A percentile compares a stretch with the other conserved stretches of the same genome.
These are phyloP conservation scores for Percina caprodes DNA, from an alignment of 2,113 vertebrate genomes.

Conservation along the genomic window DNA sequence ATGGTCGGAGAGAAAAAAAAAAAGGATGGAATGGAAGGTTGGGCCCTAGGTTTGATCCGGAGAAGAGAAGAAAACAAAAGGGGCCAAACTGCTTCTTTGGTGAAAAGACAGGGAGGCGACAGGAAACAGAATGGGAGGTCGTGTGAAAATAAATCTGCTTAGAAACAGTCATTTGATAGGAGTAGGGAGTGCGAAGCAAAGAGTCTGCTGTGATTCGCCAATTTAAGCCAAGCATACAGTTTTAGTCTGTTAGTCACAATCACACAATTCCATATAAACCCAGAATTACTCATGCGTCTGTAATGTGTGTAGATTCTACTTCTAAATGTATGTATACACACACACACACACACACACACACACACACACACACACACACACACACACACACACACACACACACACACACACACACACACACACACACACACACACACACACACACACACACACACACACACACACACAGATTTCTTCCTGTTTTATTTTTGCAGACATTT, in stretches of 20 bases:
- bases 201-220: conserved; percentile 47
- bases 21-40: conserved; percentile 51
- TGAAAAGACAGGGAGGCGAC: conserved; percentile 7
- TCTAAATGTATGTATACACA: not conserved
- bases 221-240: conserved; percentile 14
- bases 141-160: conserved; percentile 60
- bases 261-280: conserved; percentile 9
- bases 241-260: not conserved
- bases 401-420: too few relatives aligned
- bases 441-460: too few relatives aligned
- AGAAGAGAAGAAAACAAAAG: conserved; percentile 21
- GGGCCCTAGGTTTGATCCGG: conserved; percentile 61
- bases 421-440: too few relatives aligned
- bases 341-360: too few relatives aligned
- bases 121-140: conserved; percentile 11
- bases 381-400: too few relatives aligned
- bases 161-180: conserved; percentile 62
- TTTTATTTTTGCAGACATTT: too few relatives aligned
- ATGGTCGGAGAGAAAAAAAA: conserved; percentile 29
- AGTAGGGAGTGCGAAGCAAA: conserved; percentile 22
- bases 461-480: too few relatives aligned
- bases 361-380: too few relatives aligned
- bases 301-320: not conserved
- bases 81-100: conserved; percentile 17
- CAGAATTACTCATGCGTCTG: not conserved